Evolutionary conservation across 2,113 vertebrate genomes (phyloP).

Genomic region (Urocitellus parryii): DNA sequence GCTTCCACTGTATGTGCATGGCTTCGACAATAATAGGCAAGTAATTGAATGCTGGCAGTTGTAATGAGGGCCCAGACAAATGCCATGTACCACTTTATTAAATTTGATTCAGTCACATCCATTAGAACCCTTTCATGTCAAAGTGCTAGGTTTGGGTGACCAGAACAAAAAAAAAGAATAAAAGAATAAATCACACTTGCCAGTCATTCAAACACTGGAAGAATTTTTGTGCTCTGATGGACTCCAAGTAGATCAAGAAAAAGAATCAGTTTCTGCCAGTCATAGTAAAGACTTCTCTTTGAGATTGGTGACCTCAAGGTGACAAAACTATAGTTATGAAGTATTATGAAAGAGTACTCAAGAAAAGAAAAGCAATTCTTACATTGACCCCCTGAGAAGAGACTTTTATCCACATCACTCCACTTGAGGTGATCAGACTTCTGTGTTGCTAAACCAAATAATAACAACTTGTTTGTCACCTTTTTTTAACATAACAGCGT

Average conservation of each 20-base stretch:
- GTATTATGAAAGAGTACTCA: neutral
- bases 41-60: neutral
- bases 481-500: neutral
- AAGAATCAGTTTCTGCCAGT: neutral
- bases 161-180: neutral
- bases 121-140: neutral
- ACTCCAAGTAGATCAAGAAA: neutral
- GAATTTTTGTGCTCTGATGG: neutral
- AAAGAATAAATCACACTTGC: neutral
- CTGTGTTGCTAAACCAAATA: neutral
- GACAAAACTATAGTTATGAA: neutral
- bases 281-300: neutral
- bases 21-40: neutral
- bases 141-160: neutral
- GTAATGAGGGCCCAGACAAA: neutral
- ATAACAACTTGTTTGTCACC: neutral
- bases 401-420: neutral
- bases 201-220: neutral
- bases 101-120: neutral
- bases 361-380: neutral
- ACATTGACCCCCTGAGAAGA: neutral
- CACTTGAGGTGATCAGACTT: neutral
- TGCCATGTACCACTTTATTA: neutral
- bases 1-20: neutral
- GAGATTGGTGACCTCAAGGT: neutral